Conservation (phyloP, 2,888 invertebrate genomes). For the Meta bourneti region DNA sequence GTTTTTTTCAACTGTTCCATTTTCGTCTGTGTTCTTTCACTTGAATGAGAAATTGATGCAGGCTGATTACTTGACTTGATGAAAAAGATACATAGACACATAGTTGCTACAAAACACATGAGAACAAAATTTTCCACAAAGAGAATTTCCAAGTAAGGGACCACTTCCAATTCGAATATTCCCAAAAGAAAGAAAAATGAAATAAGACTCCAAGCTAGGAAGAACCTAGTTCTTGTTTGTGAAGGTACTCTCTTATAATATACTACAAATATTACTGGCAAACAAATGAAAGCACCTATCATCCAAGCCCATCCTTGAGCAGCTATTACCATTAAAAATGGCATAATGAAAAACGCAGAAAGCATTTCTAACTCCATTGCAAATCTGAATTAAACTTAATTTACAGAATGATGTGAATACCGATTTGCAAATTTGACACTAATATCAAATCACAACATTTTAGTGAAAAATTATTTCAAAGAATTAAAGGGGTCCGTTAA, state of each 20-base stretch:
- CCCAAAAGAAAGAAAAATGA: conserved; percentile 77
- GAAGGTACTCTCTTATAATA: conserved; percentile 52
- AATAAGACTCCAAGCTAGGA: conserved; percentile 64
- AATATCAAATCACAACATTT: too few relatives aligned
- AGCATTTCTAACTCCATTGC: conserved; percentile 61
- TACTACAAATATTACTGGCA: conserved; percentile 54
- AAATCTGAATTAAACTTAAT: too few relatives aligned
- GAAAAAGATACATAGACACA: conserved; percentile 65
- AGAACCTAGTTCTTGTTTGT: conserved; percentile 57
- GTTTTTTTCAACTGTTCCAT: conserved; percentile 28
- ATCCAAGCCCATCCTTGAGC: conserved; percentile 73
- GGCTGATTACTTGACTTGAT: conserved; percentile 33
- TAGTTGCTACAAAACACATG: conserved; percentile 81
- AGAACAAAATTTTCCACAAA: conserved; percentile 85
- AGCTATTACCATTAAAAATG: conserved; percentile 66
- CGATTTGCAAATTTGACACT: too few relatives aligned
- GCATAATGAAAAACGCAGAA: conserved; percentile 60
- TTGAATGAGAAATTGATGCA: conserved; percentile 21
- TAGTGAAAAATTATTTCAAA: too few relatives aligned
- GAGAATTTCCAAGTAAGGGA: conserved; percentile 87
- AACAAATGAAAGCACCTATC: conserved; percentile 46
- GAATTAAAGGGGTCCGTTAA: too few relatives aligned
- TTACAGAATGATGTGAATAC: neutral
- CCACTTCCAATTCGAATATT: conserved; percentile 83
- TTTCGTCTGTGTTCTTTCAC: conserved; percentile 9